These are phyloP conservation scores for Speoplatyrhinus poulsoni DNA, from an alignment of 2,113 vertebrate genomes.

Conservation along the genomic window DNA sequence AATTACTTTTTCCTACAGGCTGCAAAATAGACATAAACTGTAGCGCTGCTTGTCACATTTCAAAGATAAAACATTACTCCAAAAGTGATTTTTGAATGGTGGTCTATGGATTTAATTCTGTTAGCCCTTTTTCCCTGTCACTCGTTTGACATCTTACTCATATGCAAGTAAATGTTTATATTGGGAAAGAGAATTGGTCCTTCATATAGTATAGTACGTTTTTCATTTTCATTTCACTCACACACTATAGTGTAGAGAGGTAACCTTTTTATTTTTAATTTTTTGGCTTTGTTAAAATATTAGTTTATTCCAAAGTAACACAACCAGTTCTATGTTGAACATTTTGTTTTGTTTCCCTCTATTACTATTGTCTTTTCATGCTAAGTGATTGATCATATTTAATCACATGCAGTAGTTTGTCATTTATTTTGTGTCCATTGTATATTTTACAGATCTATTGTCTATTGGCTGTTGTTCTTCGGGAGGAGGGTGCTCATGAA, in stretches of 20 bases:
- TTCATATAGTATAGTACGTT: constrained; percentile 23
- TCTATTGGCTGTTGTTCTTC: constrained; percentile 10
- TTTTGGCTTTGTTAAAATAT: no score
- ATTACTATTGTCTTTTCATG: not conserved
- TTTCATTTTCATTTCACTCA: constrained; percentile 46
- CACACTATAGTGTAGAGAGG: constrained; percentile 25
- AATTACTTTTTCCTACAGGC: constrained; percentile 46
- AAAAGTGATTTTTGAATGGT: constrained; percentile 20
- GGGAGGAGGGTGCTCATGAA: constrained; percentile 16
- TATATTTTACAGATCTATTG: constrained; percentile 17
- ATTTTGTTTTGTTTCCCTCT: not conserved
- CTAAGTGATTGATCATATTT: constrained; percentile 13
- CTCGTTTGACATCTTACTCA: constrained; percentile 34
- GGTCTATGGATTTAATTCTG: constrained; percentile 23
- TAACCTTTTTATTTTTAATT: constrained; percentile 20
- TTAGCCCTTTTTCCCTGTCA: constrained; percentile 9
- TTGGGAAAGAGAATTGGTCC: constrained; percentile 35
- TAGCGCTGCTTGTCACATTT: constrained; percentile 65
- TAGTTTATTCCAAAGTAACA: constrained; percentile 33
- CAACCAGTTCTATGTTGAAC: constrained; percentile 21
- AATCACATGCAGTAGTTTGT: not conserved
- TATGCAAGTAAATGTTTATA: constrained; percentile 63
- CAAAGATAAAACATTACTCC: constrained; percentile 49
- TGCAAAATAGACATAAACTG: constrained; percentile 62
- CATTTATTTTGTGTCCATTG: constrained; percentile 22